Conservation (phyloP, 2,113 vertebrate genomes). For the Phyllopteryx taeniolatus region DNA sequence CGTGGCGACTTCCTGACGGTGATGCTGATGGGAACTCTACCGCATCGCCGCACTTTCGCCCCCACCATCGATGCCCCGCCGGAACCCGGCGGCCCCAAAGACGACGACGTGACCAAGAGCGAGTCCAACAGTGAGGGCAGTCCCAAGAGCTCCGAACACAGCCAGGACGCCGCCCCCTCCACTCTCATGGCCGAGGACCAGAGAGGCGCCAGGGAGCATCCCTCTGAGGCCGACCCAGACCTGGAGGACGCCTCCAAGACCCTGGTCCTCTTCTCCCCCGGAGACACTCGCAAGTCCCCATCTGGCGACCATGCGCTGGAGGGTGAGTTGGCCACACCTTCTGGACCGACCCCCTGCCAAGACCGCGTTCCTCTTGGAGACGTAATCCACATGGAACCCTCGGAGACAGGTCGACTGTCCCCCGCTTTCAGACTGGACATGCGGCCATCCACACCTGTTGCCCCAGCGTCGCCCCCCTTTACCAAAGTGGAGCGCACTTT, state of each 20-base stretch:
- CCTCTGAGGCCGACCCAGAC: constrained; percentile 87
- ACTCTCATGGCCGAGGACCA: constrained; percentile 91
- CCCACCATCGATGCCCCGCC: constrained; percentile 19
- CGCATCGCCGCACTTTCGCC: constrained; percentile 59
- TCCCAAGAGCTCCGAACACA: constrained; percentile 86
- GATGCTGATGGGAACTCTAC: constrained; percentile 77
- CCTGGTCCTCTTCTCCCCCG: constrained; percentile 92
- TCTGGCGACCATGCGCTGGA: constrained; percentile 79
- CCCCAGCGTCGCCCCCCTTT: constrained; percentile 85
- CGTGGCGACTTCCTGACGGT: constrained; percentile 87
- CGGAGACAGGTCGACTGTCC: constrained; percentile 83
- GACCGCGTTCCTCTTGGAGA: constrained; percentile 73
- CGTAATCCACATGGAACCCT: constrained; percentile 33
- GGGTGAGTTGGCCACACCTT: constrained; percentile 80
- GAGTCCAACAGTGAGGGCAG: constrained; percentile 86
- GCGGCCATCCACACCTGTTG: constrained; percentile 72
- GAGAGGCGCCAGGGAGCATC: constrained; percentile 76
- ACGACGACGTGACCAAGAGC: constrained; percentile 79
- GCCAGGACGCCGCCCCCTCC: constrained; percentile 89
- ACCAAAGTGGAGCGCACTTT: constrained; percentile 97
- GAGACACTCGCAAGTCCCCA: constrained; percentile 89
- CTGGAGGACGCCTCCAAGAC: constrained; percentile 94
- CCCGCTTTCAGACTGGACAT: constrained; percentile 84
- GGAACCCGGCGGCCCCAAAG: constrained; percentile 57
- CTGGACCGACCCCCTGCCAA: constrained; percentile 73